phyloP scores from a whole-genome alignment of 1,140 invertebrate species.

The Lasioglossum baleicum region DNA sequence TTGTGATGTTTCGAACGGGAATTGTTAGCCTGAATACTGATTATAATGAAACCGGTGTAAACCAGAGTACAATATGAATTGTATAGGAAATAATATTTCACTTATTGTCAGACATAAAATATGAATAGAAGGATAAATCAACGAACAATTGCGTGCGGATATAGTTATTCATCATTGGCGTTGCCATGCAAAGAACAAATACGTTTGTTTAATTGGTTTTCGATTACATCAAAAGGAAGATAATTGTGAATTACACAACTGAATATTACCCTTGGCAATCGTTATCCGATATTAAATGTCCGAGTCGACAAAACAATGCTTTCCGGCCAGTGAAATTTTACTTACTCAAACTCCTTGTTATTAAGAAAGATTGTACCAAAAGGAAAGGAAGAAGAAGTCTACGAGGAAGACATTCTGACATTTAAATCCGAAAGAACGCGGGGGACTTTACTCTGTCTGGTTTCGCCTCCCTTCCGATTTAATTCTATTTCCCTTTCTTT shows the following conservation, averaged over 20 bases:
- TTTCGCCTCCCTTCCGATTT: neutral
- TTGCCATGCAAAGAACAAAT: too few species aligned
- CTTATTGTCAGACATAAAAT: neutral
- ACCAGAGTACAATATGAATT: neutral
- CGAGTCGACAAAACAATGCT: neutral
- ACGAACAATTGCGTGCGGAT: neutral
- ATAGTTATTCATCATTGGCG: too few species aligned
- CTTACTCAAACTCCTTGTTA: neutral
- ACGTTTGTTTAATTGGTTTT: too few species aligned
- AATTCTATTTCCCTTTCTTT: neutral
- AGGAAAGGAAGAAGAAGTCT: neutral
- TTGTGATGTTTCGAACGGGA: too few species aligned
- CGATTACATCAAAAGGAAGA: too few species aligned
- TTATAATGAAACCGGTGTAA: neutral
- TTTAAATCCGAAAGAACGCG: neutral
- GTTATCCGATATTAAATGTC: neutral
- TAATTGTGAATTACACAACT: too few species aligned
- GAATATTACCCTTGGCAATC: neutral
- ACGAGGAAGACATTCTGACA: neutral
- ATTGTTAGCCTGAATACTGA: neutral
- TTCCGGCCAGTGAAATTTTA: neutral
- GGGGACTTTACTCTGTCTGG: neutral
- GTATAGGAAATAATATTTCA: neutral
- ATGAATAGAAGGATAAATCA: neutral
- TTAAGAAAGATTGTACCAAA: neutral